Evolutionary conservation across 1,140 invertebrate species (phyloP), one percentile per base, ranked within the genome.

Genomic region (Cyclina sinensis): DNA sequence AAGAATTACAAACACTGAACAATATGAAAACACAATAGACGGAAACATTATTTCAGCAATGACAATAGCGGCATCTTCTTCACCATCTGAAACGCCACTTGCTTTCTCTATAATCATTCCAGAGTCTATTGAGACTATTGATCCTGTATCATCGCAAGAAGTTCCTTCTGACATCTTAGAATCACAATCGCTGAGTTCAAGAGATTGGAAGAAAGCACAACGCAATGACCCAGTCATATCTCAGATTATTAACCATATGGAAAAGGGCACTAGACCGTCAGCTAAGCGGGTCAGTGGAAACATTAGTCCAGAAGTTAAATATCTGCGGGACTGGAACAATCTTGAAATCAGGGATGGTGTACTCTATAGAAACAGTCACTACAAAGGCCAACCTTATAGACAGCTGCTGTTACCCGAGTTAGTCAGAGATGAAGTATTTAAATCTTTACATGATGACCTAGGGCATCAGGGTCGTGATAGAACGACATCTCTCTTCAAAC

Each of bases 121-220:
- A 30, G 76, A 79, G 24, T 48, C 51, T 30, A 27, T 79, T 1
- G 43, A 7, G 18, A 30, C 27, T n/a, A 18, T 79, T n/a, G 30
- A 79, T 59, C 57, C 57, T n/a, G n/a, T 59, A 12, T 12, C 14
- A 51, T 16, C 32, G n/a, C 24, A 32, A 24, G 51, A 32, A 51
- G 46, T 79, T 79, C 76, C 76, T 24, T 16, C 16, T 32, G 76
- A 79, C 46, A 30, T 79, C 39, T 9, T 79, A 24, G 43, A 30
- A n/a, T n/a, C n/a, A 80, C n/a, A n/a, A n/a, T n/a, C n/a, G n/a
- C n/a, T n/a, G n/a, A n/a, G n/a, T n/a, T n/a, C n/a, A n/a, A n/a
- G 32, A 37, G 86, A 90, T 37, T 90, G 86, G 84, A 82, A 59
- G 83, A 54, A 78, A 35, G 62, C 35, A 24, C 84, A 83, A 54